Evolutionary conservation across 2,797 vertebrate genomes (phyloP), one percentile per base, ranked within the genome.

Genomic region (Sebastes melanostomus): DNA sequence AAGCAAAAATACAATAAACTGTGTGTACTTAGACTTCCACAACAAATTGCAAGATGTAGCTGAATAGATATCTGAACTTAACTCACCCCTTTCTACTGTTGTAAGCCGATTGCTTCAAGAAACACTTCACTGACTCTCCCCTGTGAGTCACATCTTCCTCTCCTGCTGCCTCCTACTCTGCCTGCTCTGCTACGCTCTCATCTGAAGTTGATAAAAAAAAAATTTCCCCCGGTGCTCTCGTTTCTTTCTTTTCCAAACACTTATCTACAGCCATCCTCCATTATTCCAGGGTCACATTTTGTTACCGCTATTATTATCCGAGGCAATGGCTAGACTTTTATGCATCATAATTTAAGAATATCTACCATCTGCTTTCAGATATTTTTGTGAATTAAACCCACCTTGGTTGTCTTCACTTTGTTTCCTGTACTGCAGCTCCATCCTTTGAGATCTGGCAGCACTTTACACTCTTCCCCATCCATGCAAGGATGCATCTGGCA

Each of bases 401-500:
- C 98, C 98, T 99, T 98, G 77, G 98, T 99, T 1, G 98, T 98
- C 95, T 98, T 98, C 85, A 99, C 97, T 95, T 97, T 99, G 96
- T 98, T 98, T 88, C 98, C 97, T 0, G 96, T 97, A 94, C 98
- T 98, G 96, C 98, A 99, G 96, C 98, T 99, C 98, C 98, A 99
- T 46, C 98, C 98, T 1, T 98, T 98, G 73, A 98, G 95, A 93
- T 99, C 98, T 0, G 98, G 98, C 93, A 99, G 95, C 74, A 99
- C 98, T 90, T 97, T 98, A 92, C 98, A 99, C 86, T 98, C 98
- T 84, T 99, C 98, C 38, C 97, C 98, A 0, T 95, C 95, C 88
- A 99, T 96, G 89, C 98, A 99, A 2, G 98, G 98, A 88, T 98
- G 96, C 98, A 99, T 99, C 92, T 98, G 98, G 93, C 98, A 99